Conservation (phyloP, 2,113 vertebrate genomes). For the Callopanchax toddi region DNA sequence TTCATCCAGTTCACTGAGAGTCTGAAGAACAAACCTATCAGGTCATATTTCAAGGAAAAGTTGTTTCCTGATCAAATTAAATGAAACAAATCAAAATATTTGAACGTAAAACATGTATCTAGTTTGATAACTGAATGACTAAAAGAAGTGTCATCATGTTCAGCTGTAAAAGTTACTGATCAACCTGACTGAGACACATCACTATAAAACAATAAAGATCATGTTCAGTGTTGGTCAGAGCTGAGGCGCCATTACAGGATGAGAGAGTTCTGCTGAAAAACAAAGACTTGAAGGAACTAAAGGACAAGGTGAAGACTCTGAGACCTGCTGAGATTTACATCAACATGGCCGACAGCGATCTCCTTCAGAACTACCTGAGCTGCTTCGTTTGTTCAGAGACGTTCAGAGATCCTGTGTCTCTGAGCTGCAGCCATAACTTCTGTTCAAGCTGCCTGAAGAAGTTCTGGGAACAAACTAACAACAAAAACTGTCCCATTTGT, state of each 20-base stretch:
- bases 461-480: conserved; percentile 8
- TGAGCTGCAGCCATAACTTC: conserved; percentile 36
- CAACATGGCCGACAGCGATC: conserved; percentile 16
- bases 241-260: conserved; percentile 2
- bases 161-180: no score
- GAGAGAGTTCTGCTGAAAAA: neutral
- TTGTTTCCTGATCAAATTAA: no score
- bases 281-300: neutral
- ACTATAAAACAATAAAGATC: no score
- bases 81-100: no score
- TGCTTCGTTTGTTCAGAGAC: conserved; percentile 44
- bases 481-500: conserved; percentile 45
- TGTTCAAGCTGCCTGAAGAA: conserved; percentile 33
- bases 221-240: no score
- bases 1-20: no score
- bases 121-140: no score
- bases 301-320: neutral
- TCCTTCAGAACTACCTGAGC: conserved; percentile 12
- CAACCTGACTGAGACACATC: no score
- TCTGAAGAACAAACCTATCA: no score
- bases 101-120: no score
- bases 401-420: conserved; percentile 42
- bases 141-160: no score
- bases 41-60: no score
- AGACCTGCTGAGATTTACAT: neutral